Evolutionary conservation across 2,113 vertebrate genomes (phyloP).

Genomic region (Martes martes): DNA sequence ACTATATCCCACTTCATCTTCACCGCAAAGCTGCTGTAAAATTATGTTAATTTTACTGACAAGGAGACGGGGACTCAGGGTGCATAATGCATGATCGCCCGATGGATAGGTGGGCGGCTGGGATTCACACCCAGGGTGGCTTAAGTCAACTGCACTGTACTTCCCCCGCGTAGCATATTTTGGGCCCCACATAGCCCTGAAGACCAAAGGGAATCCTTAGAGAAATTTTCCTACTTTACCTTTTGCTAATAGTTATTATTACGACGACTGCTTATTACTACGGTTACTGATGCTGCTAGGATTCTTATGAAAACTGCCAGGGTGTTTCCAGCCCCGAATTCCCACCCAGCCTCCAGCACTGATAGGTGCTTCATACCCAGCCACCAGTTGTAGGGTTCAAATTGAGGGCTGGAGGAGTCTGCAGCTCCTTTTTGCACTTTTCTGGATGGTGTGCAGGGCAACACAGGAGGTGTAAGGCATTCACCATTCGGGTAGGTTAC

Average conservation of each 20-base stretch:
- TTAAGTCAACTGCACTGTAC: neutral
- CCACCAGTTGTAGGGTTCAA: neutral
- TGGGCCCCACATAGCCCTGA: neutral
- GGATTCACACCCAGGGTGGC: conserved; percentile 15
- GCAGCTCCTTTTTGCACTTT: neutral
- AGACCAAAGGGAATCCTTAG: conserved; percentile 13
- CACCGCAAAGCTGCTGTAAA: neutral
- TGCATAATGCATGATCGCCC: neutral
- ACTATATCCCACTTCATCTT: neutral
- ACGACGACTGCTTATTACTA: neutral
- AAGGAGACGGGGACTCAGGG: neutral
- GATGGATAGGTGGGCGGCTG: neutral
- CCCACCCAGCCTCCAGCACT: neutral
- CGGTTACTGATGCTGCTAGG: neutral
- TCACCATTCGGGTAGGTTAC: neutral
- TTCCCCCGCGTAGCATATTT: neutral
- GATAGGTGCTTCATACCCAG: neutral
- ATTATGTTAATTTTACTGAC: conserved; percentile 37
- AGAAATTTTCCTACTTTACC: neutral
- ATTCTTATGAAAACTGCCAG: neutral
- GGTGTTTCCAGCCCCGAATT: neutral
- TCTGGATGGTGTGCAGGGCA: neutral
- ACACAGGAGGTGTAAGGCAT: neutral
- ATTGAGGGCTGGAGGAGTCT: neutral
- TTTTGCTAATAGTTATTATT: neutral